A percentile compares a stretch with the other conserved stretches of the same genome.
phyloP scores from a whole-genome alignment of 2,797 vertebrate species.

The Hypotaenidia okinawae region DNA sequence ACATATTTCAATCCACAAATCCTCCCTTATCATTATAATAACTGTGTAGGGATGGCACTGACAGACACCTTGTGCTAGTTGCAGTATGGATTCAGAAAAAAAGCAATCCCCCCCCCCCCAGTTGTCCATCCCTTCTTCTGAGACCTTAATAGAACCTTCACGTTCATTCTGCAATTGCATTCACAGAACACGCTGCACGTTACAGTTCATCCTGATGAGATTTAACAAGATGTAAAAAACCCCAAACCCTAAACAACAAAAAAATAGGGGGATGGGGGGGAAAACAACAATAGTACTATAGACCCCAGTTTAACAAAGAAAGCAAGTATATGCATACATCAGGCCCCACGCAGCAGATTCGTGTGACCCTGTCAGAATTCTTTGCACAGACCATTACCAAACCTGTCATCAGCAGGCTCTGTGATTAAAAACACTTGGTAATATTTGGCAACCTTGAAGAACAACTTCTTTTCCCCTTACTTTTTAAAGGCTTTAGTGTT shows the following conservation, averaged over 20 bases:
- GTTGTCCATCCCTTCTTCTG: neutral
- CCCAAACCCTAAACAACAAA: too few relatives aligned
- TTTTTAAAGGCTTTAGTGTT: neutral
- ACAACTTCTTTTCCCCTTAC: neutral
- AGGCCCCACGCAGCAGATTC: neutral
- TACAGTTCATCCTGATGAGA: neutral
- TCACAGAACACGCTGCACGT: neutral
- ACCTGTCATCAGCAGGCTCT: neutral
- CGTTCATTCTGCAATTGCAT: neutral
- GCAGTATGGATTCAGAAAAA: neutral
- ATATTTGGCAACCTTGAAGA: neutral
- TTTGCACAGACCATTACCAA: neutral
- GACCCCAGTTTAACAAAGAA: neutral
- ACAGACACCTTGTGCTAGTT: neutral
- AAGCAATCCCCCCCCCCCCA: too few relatives aligned
- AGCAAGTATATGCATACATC: neutral
- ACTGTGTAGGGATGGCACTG: neutral
- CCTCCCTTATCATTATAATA: neutral
- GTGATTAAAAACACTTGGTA: neutral
- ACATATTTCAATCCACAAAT: neutral
- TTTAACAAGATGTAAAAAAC: neutral
- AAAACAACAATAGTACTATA: neutral
- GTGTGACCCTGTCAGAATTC: neutral
- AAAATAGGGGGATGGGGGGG: rapidly evolving
- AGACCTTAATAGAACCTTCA: neutral